Base-by-base conservation (phyloP, 2,888 invertebrate species). In the Euproctis similis region DNA sequence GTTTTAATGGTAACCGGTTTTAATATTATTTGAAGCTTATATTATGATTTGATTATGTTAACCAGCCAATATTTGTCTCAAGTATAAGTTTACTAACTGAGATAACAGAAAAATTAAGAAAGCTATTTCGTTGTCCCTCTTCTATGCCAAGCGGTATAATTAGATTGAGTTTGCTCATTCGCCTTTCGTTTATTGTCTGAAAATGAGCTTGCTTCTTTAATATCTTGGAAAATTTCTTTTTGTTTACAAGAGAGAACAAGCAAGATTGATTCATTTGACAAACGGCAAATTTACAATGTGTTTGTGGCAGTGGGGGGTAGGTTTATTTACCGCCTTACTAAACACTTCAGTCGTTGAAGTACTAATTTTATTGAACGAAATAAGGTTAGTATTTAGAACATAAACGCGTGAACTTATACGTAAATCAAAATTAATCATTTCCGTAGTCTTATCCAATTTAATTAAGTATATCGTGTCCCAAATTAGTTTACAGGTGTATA, bases 111-210 rank as follows among this genome's bases (percentile, higher is more conserved):
- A 53, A 67, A 67, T 69, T 64, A 66, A 55, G 59, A 59, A 71
- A 71, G 68, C 70, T 59, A 74, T 74, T 74, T 72, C 60, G 64
- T 62, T 63, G 62, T 66, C 65, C 66, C 61, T 69, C 65, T 64
- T 67, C 61, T 53, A 67, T 62, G 58, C 63, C 67, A 67, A 68
- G 73, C 72, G 62, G 39, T 42, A 63, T 73, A 73, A 75, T 73
- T 72, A 63, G 61, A 73, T 76, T 69, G 62, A 61, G 62, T 61
- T 60, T 59, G 70, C 66, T 64, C 65, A 59, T 67, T 67, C 65
- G 64, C 65, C 65, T 71, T 69, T 69, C 61, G 57, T 62, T 70
- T 65, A 64, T 71, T 68, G 65, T 71, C 59, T 55, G 49, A 58
- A 67, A 69, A 72, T 61, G 58, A 67, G 65, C 59, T 70, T 60